These are phyloP conservation scores for Meles meles DNA, from an alignment of 2,113 vertebrate species.

Conservation along the genomic window DNA sequence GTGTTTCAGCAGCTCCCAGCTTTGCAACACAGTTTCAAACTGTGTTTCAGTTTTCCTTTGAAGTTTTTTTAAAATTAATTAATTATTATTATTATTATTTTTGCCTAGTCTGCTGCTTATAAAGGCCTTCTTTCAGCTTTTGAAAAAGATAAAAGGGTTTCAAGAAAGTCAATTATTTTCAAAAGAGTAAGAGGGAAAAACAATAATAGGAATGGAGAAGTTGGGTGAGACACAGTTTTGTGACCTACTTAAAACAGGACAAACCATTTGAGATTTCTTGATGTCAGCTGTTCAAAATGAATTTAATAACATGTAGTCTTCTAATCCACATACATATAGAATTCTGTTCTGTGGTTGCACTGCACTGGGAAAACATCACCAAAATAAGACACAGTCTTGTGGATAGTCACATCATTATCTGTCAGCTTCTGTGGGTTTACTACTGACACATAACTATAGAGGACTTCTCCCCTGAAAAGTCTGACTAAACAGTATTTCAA, in stretches of 20 bases:
- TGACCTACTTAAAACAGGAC: conserved; percentile 23
- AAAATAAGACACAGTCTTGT: background rate
- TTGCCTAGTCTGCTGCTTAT: background rate
- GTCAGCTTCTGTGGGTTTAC: background rate
- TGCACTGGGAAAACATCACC: background rate
- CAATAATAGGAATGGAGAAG: background rate
- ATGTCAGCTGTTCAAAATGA: background rate
- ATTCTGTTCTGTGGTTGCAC: background rate
- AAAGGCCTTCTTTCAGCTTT: conserved; percentile 3
- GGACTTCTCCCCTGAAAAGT: background rate
- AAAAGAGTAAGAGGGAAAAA: conserved; percentile 33
- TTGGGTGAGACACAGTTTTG: background rate
- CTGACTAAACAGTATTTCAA: background rate
- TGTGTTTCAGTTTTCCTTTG: conserved; percentile 7
- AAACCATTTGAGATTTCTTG: conserved; percentile 1
- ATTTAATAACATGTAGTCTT: background rate
- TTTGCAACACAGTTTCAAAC: background rate
- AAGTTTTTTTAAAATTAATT: background rate
- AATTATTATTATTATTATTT: background rate
- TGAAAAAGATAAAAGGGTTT: conserved; percentile 40
- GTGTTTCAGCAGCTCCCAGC: background rate
- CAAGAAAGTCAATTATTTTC: conserved; percentile 45
- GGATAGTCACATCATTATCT: background rate
- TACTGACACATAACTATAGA: background rate
- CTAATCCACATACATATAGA: background rate